Percentiles rank a stretch among this genome's conserved stretches.
These are phyloP conservation scores for Hypselothyrea guttata DNA, from an alignment of 2,888 invertebrate genomes.

Conservation along the genomic window DNA sequence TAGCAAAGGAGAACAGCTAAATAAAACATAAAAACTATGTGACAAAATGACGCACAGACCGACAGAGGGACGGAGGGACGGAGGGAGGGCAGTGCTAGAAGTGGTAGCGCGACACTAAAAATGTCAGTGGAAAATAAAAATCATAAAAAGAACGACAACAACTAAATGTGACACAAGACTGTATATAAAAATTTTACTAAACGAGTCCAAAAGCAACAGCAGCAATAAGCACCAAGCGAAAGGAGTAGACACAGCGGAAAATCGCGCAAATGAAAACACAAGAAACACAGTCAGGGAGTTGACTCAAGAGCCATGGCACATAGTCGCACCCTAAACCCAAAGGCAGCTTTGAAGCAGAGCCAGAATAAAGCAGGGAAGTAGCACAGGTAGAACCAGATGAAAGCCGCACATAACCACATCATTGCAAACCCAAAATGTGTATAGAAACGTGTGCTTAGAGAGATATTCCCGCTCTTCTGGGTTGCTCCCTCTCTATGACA, in stretches of 20 bases:
- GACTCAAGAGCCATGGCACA: conserved; percentile 2
- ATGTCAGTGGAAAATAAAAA: conserved; percentile 65
- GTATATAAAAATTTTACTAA: conserved; percentile 57
- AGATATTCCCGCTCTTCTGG: not conserved
- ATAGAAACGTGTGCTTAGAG: conserved; percentile 35
- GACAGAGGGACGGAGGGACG: not conserved
- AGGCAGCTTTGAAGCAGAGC: conserved; percentile 16
- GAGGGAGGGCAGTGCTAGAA: not conserved
- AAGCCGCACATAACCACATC: conserved; percentile 51
- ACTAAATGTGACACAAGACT: conserved; percentile 66
- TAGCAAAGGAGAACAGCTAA: conserved; percentile 38
- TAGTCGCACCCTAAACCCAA: not conserved
- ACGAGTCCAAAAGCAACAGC: conserved; percentile 24
- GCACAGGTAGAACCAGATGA: conserved; percentile 47
- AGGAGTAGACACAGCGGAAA: conserved; percentile 20
- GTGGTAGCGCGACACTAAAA: conserved; percentile 45
- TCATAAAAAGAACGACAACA: conserved; percentile 65
- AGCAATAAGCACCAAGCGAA: conserved; percentile 12
- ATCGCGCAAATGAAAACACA: conserved; percentile 45
- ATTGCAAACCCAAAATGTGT: conserved; percentile 49
- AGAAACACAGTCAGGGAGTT: conserved; percentile 19
- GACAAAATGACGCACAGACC: conserved; percentile 55
- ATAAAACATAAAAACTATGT: conserved; percentile 78
- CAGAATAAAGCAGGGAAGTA: conserved; percentile 3
- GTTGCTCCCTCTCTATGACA: not conserved